Percentiles rank a stretch among this genome's conserved stretches.
Evolutionary conservation across 2,113 vertebrate species (phyloP).

Genomic region (Tupaia chinensis): DNA sequence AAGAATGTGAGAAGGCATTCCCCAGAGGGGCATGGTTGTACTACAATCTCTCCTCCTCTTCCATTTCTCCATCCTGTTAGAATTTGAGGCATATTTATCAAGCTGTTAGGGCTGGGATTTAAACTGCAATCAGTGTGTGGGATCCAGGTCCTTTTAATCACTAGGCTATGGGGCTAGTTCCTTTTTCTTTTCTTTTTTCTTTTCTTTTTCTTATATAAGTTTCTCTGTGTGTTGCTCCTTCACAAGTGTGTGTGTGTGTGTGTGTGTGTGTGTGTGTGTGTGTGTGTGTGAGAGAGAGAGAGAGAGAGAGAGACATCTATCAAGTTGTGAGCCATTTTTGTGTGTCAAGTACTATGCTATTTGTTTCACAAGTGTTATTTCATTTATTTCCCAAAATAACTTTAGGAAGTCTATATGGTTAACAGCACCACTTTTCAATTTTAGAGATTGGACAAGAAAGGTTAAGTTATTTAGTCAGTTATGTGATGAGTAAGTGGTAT

Average conservation of each 20-base stretch:
- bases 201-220: background rate
- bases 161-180: too few relatives aligned
- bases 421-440: background rate
- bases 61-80: too few relatives aligned
- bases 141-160: too few relatives aligned
- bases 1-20: too few relatives aligned
- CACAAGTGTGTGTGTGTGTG: background rate
- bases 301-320: background rate
- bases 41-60: too few relatives aligned
- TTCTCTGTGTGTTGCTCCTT: background rate
- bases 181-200: background rate
- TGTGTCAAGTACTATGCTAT: background rate
- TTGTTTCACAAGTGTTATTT: conserved; percentile 4
- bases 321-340: background rate
- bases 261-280: too few relatives aligned
- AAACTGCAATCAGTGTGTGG: too few relatives aligned
- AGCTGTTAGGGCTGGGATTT: too few relatives aligned
- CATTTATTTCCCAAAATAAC: background rate
- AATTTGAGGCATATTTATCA: too few relatives aligned
- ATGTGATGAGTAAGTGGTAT: background rate
- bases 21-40: too few relatives aligned
- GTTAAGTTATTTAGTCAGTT: background rate
- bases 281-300: too few relatives aligned
- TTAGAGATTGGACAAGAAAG: background rate
- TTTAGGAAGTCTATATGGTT: background rate